Percentiles rank a stretch among this genome's conserved stretches.
phyloP scores from a whole-genome alignment of 2,113 vertebrate species.

The Lepus timidus region DNA sequence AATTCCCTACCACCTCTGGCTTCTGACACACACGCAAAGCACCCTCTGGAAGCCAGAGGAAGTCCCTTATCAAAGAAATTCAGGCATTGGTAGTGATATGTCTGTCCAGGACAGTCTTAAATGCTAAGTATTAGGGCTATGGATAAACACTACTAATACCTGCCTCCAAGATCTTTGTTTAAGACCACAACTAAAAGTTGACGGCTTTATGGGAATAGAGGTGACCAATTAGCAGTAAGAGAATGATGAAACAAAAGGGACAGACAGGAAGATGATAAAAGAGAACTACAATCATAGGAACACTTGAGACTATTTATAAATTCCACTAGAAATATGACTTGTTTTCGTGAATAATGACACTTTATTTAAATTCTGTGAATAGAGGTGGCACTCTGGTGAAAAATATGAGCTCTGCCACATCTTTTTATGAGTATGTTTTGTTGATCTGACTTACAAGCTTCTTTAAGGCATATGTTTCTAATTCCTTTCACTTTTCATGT shows the following conservation, averaged over 20 bases:
- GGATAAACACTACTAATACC: no score
- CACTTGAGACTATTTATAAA: not conserved
- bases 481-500: not conserved
- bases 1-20: not conserved
- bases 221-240: not conserved
- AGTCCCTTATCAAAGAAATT: not conserved
- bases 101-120: not conserved
- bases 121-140: not conserved
- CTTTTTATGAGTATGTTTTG: not conserved
- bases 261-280: not conserved
- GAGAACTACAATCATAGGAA: not conserved
- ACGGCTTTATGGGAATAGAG: not conserved
- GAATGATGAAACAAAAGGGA: not conserved
- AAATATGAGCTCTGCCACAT: conserved; percentile 26
- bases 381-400: not conserved
- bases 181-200: not conserved
- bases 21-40: no score
- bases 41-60: not conserved
- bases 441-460: not conserved
- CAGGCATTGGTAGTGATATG: not conserved
- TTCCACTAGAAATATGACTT: not conserved
- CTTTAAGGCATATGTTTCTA: not conserved
- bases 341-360: not conserved
- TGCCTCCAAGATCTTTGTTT: not conserved
- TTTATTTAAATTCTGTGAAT: not conserved